Base-by-base conservation (phyloP, 2,888 invertebrate species). In the Tenthredo amoena region DNA sequence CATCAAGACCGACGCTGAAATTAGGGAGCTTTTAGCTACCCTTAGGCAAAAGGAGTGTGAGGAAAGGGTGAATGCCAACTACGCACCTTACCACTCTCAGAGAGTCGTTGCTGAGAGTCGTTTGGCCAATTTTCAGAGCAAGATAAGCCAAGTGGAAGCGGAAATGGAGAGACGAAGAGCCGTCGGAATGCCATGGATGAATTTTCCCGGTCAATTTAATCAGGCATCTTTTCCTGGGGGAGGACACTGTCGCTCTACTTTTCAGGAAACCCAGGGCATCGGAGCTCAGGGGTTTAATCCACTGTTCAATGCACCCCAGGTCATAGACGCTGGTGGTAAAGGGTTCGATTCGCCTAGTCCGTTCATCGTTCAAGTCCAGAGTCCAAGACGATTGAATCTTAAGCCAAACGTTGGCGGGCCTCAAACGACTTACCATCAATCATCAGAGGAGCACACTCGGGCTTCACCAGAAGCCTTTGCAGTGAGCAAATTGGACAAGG, bases 31-130 rank as follows among this genome's bases (percentile, higher is more conserved):
- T 10, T 72, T 93, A 6, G 84, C 86, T 0, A 87, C 86, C 0
- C 84, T 93, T 2, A 86, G 91, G 12, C 90, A 92, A 34, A 92
- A 90, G 62, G 93, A 93, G 85, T 90, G 90, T 87, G 91, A 93
- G 77, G 91, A 93, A 68, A 87, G 91, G 10, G 89, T 91, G 6
- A 93, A 92, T 84, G 82, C 90, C 0, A 92, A 89, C 47, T 91
- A 91, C 74, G 90, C 93, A 0, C 90, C 91, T 0, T 92, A 92
- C 62, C 87, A 87, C 6, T 89, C 92, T 0, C 93, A 93, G 81
- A 89, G 91, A 0, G 87, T 88, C 0, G 88, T 92, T 26, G 91
- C 91, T 1, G 91, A 93, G 77, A 87, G 89, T 0, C 88, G 90
- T 10, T 81, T 93, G 76, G 87, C 84, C 21, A 91, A 91, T 84